Base-by-base conservation (phyloP, 2,888 invertebrate species). In the Cephonodes hylas region DNA sequence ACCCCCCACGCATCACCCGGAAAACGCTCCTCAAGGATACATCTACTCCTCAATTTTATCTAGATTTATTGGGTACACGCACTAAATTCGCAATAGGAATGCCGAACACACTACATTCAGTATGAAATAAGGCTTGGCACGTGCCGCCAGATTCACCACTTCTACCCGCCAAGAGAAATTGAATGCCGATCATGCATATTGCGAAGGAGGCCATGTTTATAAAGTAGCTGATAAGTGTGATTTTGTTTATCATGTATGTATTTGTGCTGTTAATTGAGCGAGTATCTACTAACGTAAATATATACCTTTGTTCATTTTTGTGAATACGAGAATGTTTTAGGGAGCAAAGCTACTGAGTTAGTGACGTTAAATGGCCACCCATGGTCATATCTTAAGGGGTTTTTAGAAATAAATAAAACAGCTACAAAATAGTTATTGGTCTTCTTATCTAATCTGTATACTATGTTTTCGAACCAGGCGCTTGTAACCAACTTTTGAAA, bases 41-140 rank as follows among this genome's bases (percentile, higher is more conserved):
- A 45, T 46, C 46, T n/a, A 38, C 13, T 27, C 59, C 23, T 46
- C 34, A 59, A 46, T 59, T 59, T 38, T 31, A 59, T 59, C 46
- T 38, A 27, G 34, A 59, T 59, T 59, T 59, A 59, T 59, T 59
- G 46, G 38, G 15, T 15, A 58, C 45, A 59, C 38, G 46, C 46
- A 46, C 22, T 48, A 38, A 34, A 59, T 59, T 59, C 34, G 10
- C 22, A 59, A 59, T 23, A 59, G 34, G 23, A 45, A 34, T 46
- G 15, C 7, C 59, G 46, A 46, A 59, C 38, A 42, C 23, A 23
- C 59, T 42, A 22, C 27, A 15, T 58, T 58, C 23, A 45, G 46
- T 27, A 13, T 53, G 20, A 44, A 44, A 44, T 44, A 53, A 31
- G 4, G 18, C 53, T 10, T 18, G 53, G 53, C 53, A 53, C 53